These are phyloP conservation scores for Allobates femoralis DNA, from an alignment of 2,797 vertebrate species.

Conservation along the genomic window DNA sequence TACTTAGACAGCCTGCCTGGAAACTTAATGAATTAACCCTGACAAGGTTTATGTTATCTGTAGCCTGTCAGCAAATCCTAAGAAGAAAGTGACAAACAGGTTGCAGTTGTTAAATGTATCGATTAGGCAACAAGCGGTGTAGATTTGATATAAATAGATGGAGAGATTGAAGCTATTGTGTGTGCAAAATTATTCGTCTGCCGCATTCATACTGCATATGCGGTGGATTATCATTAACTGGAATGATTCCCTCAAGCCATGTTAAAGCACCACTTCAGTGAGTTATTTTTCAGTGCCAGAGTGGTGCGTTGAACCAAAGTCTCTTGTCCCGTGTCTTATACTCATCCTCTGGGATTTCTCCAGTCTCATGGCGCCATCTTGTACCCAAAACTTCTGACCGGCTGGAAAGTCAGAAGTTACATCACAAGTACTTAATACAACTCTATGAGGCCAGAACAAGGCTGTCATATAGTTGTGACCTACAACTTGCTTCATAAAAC, in stretches of 20 bases:
- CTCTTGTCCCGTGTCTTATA: too few species aligned
- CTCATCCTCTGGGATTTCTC: too few species aligned
- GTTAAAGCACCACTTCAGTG: too few species aligned
- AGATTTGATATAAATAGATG: conserved; percentile 13
- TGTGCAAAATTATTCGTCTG: conserved; percentile 27
- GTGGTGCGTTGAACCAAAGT: too few species aligned
- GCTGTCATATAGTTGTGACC: too few species aligned
- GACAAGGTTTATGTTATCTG: conserved; percentile 22
- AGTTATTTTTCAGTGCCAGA: too few species aligned
- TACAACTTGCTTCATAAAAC: too few species aligned
- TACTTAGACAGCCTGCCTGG: neutral
- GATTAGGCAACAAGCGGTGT: neutral
- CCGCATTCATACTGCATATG: neutral
- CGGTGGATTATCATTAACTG: neutral
- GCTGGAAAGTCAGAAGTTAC: too few species aligned
- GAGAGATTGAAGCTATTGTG: neutral
- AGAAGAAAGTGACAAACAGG: conserved; percentile 23
- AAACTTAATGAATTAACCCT: conserved; percentile 29
- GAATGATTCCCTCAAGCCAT: neutral
- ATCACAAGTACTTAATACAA: too few species aligned
- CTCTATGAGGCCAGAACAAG: too few species aligned
- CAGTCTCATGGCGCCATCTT: too few species aligned
- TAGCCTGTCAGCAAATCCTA: neutral
- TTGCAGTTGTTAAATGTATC: conserved; percentile 39
- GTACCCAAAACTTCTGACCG: too few species aligned